Percentiles rank a stretch among this genome's conserved stretches.
phyloP scores from a whole-genome alignment of 2,113 vertebrate genomes.

The Ochotona curzoniae region DNA sequence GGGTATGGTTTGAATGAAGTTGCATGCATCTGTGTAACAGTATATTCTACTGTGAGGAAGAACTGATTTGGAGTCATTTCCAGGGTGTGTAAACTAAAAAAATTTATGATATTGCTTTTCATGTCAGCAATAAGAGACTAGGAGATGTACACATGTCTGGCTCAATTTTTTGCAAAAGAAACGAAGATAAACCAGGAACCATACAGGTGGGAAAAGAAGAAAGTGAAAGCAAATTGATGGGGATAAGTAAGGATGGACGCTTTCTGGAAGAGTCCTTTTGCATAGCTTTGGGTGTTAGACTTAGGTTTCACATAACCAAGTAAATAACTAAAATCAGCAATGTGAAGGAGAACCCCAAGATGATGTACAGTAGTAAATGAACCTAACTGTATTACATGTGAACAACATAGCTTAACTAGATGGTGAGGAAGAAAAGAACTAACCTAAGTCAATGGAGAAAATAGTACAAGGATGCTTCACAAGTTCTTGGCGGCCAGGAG shows the following conservation, averaged over 20 bases:
- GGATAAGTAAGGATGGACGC: neutral
- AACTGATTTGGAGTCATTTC: neutral
- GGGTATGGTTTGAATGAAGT: neutral
- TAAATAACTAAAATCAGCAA: neutral
- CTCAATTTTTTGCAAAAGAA: neutral
- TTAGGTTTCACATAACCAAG: neutral
- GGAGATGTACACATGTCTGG: neutral
- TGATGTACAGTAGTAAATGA: neutral
- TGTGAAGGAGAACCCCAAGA: neutral
- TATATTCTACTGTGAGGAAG: neutral
- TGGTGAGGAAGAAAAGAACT: neutral
- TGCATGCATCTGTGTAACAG: neutral
- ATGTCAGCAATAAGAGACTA: neutral
- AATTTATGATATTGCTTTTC: neutral
- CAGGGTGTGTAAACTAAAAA: neutral
- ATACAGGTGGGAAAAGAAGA: neutral
- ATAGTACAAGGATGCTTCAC: neutral
- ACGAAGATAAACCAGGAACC: neutral
- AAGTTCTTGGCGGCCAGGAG: too few species aligned
- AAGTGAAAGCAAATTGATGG: neutral
- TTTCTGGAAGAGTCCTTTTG: neutral
- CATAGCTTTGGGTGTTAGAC: neutral
- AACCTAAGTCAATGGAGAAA: neutral
- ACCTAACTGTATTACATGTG: neutral
- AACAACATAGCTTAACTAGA: neutral